phyloP scores from a whole-genome alignment of 2,113 vertebrate species.

The Sclerurus mexicanus region DNA sequence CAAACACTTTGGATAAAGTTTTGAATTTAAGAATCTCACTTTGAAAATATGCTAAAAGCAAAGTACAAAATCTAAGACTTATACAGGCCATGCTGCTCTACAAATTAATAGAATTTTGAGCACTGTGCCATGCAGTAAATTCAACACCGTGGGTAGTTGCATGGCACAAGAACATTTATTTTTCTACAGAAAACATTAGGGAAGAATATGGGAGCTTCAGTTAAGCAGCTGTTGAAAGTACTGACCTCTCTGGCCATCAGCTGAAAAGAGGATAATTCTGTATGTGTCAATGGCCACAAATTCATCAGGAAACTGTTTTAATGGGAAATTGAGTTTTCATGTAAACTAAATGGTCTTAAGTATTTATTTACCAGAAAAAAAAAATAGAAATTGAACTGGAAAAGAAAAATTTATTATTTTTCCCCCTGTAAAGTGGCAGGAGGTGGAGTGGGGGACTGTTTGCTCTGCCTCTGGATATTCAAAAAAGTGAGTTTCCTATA shows the following conservation, averaged over 20 bases:
- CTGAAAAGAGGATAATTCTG: not conserved
- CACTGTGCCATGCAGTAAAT: not conserved
- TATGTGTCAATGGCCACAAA: not conserved
- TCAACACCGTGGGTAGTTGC: not conserved
- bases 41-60: not conserved
- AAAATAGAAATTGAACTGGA: not conserved
- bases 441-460: fast-evolving
- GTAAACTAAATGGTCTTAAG: not conserved
- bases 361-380: not conserved
- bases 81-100: not conserved
- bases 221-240: not conserved
- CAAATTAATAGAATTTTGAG: not conserved
- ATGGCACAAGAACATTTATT: not conserved
- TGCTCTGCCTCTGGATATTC: not conserved
- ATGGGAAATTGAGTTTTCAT: not conserved
- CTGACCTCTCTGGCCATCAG: not conserved
- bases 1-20: not conserved
- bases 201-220: not conserved
- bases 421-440: not conserved
- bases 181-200: not conserved
- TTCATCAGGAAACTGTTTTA: not conserved
- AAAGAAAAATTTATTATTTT: not conserved
- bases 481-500: not conserved
- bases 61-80: not conserved
- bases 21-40: not conserved